A percentile compares a stretch with the other conserved stretches of the same genome.
Evolutionary conservation across 1,140 invertebrate genomes (phyloP).

Genomic region (Eriocheir sinensis): DNA sequence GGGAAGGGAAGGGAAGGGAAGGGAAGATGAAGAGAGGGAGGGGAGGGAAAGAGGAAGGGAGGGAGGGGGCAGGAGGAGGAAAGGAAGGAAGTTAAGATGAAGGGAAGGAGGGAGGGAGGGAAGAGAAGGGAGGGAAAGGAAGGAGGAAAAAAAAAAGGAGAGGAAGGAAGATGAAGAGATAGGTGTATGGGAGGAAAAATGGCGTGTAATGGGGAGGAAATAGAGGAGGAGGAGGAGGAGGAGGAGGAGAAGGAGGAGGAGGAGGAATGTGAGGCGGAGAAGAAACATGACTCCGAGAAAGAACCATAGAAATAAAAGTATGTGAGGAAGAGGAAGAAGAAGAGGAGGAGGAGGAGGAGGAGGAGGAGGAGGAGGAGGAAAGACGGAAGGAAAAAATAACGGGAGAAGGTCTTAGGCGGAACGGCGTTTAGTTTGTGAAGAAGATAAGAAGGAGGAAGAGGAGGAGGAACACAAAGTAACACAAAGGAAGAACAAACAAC

Average conservation of each 20-base stretch:
- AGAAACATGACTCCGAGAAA: too few relatives aligned
- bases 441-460: background rate
- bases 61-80: background rate
- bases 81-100: background rate
- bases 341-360: background rate
- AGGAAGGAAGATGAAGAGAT: background rate
- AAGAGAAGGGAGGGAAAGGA: background rate
- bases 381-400: background rate
- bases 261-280: background rate
- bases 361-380: background rate
- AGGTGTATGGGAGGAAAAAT: background rate
- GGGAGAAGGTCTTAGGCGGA: too few relatives aligned
- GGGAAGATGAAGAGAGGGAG: too few relatives aligned
- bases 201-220: background rate
- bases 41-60: background rate
- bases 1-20: too few relatives aligned
- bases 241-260: background rate
- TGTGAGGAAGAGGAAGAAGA: background rate
- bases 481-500: too few relatives aligned
- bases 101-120: background rate
- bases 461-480: too few relatives aligned
- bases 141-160: background rate
- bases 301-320: background rate
- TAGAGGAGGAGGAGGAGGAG: background rate
- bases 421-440: too few relatives aligned